A percentile compares a stretch with the other conserved stretches of the same genome.
These are phyloP conservation scores for Melieria picta DNA, from an alignment of 2,888 invertebrate genomes.

Conservation along the genomic window DNA sequence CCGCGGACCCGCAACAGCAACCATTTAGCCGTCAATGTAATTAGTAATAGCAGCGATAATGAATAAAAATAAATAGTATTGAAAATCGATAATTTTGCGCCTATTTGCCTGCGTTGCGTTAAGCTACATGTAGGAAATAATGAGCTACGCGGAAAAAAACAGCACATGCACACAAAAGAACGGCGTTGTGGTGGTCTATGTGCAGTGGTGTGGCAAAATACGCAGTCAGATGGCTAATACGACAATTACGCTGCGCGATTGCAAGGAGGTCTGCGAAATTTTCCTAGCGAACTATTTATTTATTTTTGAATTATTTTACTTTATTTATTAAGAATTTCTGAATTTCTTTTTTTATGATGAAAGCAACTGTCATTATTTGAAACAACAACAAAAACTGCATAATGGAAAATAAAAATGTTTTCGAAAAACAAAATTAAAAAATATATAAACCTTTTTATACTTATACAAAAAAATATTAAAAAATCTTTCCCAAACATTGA, in stretches of 20 bases:
- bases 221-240: too few relatives aligned
- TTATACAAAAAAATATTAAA: too few relatives aligned
- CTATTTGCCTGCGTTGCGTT: not conserved
- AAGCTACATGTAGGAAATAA: slow-evolving; percentile 4
- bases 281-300: not conserved
- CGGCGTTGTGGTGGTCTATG: not conserved
- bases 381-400: too few relatives aligned
- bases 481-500: too few relatives aligned
- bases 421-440: too few relatives aligned
- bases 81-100: slow-evolving; percentile 20
- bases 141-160: not conserved
- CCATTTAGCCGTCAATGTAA: not conserved
- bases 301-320: not conserved
- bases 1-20: not conserved
- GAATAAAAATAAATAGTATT: slow-evolving; percentile 1
- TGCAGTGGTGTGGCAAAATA: not conserved
- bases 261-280: not conserved
- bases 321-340: not conserved
- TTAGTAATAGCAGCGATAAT: slow-evolving; percentile 12
- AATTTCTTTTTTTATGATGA: too few relatives aligned
- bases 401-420: too few relatives aligned
- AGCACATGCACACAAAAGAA: not conserved
- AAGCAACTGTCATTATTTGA: too few relatives aligned
- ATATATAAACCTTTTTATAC: too few relatives aligned
- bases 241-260: too few relatives aligned